A percentile compares a stretch with the other conserved stretches of the same genome.
phyloP scores from a whole-genome alignment of 1,140 invertebrate species.

The Cyphomyrmex costatus region DNA sequence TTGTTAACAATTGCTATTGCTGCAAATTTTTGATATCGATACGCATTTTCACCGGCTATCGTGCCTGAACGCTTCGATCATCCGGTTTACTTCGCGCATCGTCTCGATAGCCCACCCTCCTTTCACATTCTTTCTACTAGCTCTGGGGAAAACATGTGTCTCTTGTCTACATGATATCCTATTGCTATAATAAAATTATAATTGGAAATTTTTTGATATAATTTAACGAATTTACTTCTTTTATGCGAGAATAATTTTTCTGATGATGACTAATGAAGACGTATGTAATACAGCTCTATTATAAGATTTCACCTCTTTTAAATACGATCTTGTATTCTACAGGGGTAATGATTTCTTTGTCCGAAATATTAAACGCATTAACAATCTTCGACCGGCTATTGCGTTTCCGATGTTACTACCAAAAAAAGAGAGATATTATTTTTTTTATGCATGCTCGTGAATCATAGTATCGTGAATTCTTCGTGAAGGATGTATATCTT shows the following conservation, averaged over 20 bases:
- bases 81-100: conserved; percentile 17
- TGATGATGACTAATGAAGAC: not conserved
- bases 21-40: conserved; percentile 5
- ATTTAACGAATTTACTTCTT: not conserved
- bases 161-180: not conserved
- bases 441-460: not conserved
- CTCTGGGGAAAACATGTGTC: not conserved
- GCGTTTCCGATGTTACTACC: not conserved
- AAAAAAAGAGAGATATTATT: not conserved
- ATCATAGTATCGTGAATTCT: not conserved
- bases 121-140: not conserved
- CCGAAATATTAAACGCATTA: not conserved
- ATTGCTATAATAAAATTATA: not conserved
- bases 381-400: conserved; percentile 12
- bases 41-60: conserved; percentile 26
- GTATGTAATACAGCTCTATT: not conserved
- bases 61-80: conserved; percentile 9
- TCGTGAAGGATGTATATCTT: not conserved
- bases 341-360: not conserved
- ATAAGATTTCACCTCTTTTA: not conserved
- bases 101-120: not conserved
- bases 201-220: not conserved
- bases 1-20: not conserved
- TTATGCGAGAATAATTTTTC: not conserved
- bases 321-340: not conserved